Base-by-base conservation (phyloP, 1,140 invertebrate species). In the Diachasmimorpha longicaudata region DNA sequence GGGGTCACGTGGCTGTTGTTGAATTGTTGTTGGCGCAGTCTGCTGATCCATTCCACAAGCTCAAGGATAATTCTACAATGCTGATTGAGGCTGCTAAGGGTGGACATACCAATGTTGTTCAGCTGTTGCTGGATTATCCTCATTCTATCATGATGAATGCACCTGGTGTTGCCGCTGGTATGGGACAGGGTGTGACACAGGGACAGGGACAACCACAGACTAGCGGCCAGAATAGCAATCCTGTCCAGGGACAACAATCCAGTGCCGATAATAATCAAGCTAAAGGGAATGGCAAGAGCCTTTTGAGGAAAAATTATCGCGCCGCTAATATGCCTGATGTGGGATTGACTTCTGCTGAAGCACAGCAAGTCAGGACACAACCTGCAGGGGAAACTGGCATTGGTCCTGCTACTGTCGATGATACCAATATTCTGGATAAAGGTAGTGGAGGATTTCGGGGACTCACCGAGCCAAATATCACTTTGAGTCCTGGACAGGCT, bases 31-130 rank as follows among this genome's bases (percentile, higher is more conserved):
- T 99, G 70, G 92, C 94, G 21, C 93, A 96, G 88, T 94, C 95
- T 79, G 98, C 97, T 39, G 96, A 99, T 92, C 96, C 97, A 55
- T 96, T 95, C 87, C 96, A 98, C 89, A 98, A 97, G 89, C 91
- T 99, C 11, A 99, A 99, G 93, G 98, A 99, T 90, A 99, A 98
- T 87, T 98, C 97, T 52, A 99, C 97, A 39, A 99, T 99, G 95
- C 90, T 99, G 74, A 99, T 99, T 80, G 98, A 99, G 89, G 98
- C 98, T 42, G 96, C 98, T 13, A 98, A 99, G 89, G 97, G 97
- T 69, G 98, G 98, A 0, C 97, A 99, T 87, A 98, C 96, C 0
- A 93, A 93, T 79, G 97, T 99, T 74, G 98, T 99, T 23, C 96
- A 98, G 88, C 88, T 98, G 75, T 89, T 99, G 67, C 91, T 99